These are phyloP conservation scores for Antitype chi DNA, from an alignment of 2,888 invertebrate species.

Conservation along the genomic window DNA sequence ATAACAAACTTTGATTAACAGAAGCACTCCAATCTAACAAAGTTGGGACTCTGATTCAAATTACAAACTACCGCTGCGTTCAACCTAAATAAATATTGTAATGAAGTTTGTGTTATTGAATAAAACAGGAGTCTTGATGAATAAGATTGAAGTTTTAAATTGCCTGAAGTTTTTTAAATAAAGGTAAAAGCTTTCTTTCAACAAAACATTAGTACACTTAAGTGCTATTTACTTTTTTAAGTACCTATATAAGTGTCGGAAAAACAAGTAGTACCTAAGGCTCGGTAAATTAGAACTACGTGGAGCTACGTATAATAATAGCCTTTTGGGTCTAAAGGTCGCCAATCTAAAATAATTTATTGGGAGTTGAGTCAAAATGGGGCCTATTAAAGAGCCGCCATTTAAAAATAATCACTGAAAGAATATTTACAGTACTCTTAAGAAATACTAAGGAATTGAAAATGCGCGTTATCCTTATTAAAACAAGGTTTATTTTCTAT, in stretches of 20 bases:
- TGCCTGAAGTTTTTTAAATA: conserved; percentile 4
- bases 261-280: background rate
- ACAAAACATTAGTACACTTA: conserved; percentile 14
- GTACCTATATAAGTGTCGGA: background rate
- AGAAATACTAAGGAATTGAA: background rate
- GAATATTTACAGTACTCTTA: conserved; percentile 24
- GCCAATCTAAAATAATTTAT: conserved; percentile 44
- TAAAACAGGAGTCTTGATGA: conserved; percentile 39
- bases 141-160: conserved; percentile 36
- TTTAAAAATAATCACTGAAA: conserved; percentile 55
- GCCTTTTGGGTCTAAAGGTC: conserved; percentile 17
- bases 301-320: conserved; percentile 3
- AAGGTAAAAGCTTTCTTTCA: background rate
- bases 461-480: conserved; percentile 1
- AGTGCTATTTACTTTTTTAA: conserved; percentile 2
- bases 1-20: conserved; percentile 52
- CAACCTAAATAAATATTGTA: conserved; percentile 65
- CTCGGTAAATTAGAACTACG: conserved; percentile 17
- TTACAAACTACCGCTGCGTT: conserved; percentile 55
- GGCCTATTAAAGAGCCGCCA: conserved; percentile 31
- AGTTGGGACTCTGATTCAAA: conserved; percentile 56
- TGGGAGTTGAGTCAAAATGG: conserved; percentile 33
- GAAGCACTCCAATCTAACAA: conserved; percentile 61
- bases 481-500: conserved; percentile 35
- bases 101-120: conserved; percentile 58